Percentiles rank a stretch among this genome's conserved stretches.
Evolutionary conservation across 2,113 vertebrate genomes (phyloP).

Genomic region (Solenodon paradoxus): DNA sequence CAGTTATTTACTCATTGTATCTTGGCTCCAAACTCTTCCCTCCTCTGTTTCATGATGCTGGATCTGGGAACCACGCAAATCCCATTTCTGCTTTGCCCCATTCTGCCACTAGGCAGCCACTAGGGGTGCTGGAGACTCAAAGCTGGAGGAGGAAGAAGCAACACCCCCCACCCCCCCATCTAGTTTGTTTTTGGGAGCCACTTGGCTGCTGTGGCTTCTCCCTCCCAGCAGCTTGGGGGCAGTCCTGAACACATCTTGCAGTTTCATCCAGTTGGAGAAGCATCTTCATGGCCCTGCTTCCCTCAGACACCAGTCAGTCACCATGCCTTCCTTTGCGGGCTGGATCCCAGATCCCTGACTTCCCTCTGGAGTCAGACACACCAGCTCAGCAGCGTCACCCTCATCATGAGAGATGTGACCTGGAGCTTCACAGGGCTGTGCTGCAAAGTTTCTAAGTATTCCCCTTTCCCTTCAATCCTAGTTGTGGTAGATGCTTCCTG

Average conservation of each 20-base stretch:
- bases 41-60: not conserved
- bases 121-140: not conserved
- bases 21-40: not conserved
- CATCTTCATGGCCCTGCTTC: rapidly evolving
- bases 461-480: not conserved
- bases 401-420: not conserved
- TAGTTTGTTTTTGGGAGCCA: rapidly evolving
- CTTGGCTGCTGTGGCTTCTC: not conserved
- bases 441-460: not conserved
- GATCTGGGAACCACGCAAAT: not conserved
- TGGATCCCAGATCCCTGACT: not conserved
- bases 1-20: not conserved
- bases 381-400: rapidly evolving
- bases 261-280: not conserved
- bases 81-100: not conserved
- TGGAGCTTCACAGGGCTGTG: not conserved
- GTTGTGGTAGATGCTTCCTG: not conserved
- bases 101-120: not conserved
- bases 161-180: no score
- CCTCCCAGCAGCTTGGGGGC: rapidly evolving
- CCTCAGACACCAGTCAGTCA: not conserved
- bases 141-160: not conserved
- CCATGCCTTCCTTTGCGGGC: not conserved
- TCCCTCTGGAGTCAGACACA: not conserved
- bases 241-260: not conserved